Evolutionary conservation across 2,888 invertebrate species (phyloP).

Genomic region (Belgica antarctica): DNA sequence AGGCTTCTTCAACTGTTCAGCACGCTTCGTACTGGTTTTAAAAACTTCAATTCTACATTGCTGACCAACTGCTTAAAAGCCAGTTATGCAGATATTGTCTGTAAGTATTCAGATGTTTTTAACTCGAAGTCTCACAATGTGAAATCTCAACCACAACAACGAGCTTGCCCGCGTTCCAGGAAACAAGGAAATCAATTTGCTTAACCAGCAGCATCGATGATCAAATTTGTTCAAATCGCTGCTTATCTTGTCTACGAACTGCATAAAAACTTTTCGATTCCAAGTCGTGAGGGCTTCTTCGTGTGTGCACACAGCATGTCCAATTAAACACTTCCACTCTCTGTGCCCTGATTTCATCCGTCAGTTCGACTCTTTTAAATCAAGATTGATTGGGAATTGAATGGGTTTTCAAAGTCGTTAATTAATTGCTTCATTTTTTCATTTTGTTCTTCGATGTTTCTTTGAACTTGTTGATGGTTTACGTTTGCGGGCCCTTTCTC

Average conservation of each 20-base stretch:
- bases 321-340: conserved; percentile 3
- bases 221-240: conserved; percentile 9
- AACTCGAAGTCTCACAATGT: too few species aligned
- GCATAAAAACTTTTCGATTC: too few species aligned
- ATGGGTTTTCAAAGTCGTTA: conserved; percentile 24
- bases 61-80: too few species aligned
- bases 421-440: conserved; percentile 28
- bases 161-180: neutral
- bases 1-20: too few species aligned
- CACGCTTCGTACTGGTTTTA: too few species aligned
- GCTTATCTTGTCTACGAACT: neutral
- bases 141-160: too few species aligned
- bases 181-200: neutral
- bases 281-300: conserved; percentile 1
- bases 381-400: conserved; percentile 25
- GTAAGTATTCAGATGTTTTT: too few species aligned
- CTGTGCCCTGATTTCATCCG: conserved; percentile 6
- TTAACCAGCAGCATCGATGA: neutral
- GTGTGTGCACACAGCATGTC: neutral
- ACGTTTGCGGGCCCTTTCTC: neutral
- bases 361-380: neutral
- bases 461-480: neutral
- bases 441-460: neutral
- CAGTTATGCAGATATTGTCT: too few species aligned
- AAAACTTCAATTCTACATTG: too few species aligned